A percentile compares a stretch with the other conserved stretches of the same genome.
These are phyloP conservation scores for Caenorhabditis sp. DNA, from an alignment of 2,888 invertebrate species.

Conservation along the genomic window DNA sequence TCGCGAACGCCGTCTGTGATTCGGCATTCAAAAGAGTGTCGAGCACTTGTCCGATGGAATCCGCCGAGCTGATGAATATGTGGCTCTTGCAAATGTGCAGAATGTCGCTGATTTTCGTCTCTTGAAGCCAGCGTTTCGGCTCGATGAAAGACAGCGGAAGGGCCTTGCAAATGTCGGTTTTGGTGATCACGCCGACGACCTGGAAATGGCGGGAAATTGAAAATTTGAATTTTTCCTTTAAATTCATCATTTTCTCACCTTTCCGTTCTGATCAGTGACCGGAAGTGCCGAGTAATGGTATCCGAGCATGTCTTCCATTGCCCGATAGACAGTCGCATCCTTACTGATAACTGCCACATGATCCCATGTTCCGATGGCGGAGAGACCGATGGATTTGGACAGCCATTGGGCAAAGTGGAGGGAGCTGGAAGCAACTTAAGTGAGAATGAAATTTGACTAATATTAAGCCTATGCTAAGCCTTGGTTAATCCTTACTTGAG, in stretches of 20 bases:
- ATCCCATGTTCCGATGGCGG: constrained; percentile 70
- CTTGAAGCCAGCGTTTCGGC: constrained; percentile 40
- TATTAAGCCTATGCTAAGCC: too few relatives aligned
- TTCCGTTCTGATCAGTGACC: constrained; percentile 59
- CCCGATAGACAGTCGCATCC: constrained; percentile 45
- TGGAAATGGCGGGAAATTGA: not conserved
- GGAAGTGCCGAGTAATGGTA: constrained; percentile 69
- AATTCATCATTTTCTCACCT: constrained; percentile 14
- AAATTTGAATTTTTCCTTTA: not conserved
- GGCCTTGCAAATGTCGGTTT: constrained; percentile 54
- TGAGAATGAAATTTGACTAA: too few relatives aligned
- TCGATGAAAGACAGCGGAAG: constrained; percentile 44
- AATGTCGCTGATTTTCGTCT: constrained; percentile 47
- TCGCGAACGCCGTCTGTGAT: constrained; percentile 48
- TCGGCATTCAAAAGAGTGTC: constrained; percentile 35
- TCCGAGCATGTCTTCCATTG: constrained; percentile 70
- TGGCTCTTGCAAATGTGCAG: constrained; percentile 36
- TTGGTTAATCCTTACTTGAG: too few relatives aligned
- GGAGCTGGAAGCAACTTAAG: constrained; percentile 61
- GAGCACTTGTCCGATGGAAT: constrained; percentile 47
- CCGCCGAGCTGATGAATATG: constrained; percentile 38
- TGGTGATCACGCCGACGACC: constrained; percentile 56
- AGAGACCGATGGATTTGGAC: constrained; percentile 61
- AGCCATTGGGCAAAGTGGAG: constrained; percentile 76
- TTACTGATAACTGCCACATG: constrained; percentile 43